Evolutionary conservation across 92 coral and sea anemone genomes (phyloP), one percentile per base, ranked within the genome.

Genomic region (Epizoanthus ramosus): DNA sequence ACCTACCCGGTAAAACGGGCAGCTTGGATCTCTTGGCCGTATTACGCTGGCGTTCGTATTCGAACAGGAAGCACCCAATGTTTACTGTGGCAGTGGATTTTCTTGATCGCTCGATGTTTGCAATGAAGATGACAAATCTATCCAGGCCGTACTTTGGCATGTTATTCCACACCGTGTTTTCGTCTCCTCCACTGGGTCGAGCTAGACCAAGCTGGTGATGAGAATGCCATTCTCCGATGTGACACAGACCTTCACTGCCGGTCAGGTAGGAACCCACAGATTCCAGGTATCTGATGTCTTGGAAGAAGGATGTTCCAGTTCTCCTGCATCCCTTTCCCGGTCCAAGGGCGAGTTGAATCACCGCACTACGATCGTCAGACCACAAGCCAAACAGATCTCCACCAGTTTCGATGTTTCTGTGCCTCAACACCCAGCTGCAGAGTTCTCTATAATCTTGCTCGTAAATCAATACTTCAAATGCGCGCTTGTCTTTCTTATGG

Each of bases 141-240:
- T 87, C 66, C 75, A 94, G 74, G 7, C 85, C 88, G 73, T 85
- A 90, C 43, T 83, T 63, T 8, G 89, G 91, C 96, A 94, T 94
- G 79, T 94, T 94, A 14, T 63, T 83, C 95, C 96, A 94, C 37
- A 94, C 96, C 21, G 98, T 95, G 53, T 63, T 88, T 79, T 92
- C 88, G 74, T 95, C 98, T 73, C 93, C 98, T 5, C 88, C 88
- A 61, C 98, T 94, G 37, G 98, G 98, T 25, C 74, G 68, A 6
- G 91, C 85, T 56, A 94, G 72, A 69, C 90, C 90, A 18, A 92
- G 87, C 66, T 79, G 89, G 57, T 94, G 98, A 73, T 94, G 98
- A 0, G 98, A 94, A 82, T 94, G 98, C 98, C 98, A 94, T 76
- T 94, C 95, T 16, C 98, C 98, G 52, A 94, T 92, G 83, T 94